phyloP scores from a whole-genome alignment of 2,113 vertebrate genomes.

The Pseudopipra pipra region DNA sequence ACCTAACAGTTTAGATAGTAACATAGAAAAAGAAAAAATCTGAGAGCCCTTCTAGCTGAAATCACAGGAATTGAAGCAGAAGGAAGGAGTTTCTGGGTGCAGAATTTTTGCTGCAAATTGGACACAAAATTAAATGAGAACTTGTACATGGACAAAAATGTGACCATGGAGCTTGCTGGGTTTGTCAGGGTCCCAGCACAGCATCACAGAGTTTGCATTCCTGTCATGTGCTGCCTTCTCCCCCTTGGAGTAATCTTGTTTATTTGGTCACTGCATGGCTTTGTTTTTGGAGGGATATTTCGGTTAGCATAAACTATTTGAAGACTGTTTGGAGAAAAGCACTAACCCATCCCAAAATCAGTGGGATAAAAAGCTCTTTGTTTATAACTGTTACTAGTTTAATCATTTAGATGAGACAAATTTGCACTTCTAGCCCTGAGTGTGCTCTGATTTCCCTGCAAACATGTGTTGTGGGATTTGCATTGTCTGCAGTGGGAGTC shows the following conservation, averaged over 20 bases:
- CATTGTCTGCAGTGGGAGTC: constrained; percentile 21
- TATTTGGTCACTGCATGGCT: neutral
- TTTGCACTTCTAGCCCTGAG: constrained; percentile 36
- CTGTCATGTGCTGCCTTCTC: neutral
- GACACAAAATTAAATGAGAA: neutral
- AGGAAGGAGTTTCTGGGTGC: neutral
- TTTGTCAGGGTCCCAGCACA: neutral
- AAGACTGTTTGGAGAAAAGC: constrained; percentile 40
- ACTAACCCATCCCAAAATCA: constrained; percentile 7
- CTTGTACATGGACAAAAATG: neutral
- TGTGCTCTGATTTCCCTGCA: constrained; percentile 32
- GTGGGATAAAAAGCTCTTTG: constrained; percentile 43
- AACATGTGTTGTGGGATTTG: constrained; percentile 27
- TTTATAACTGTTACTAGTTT: constrained; percentile 25
- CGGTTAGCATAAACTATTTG: constrained; percentile 22
- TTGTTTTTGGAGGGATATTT: constrained; percentile 14
- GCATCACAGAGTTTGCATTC: neutral
- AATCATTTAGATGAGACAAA: constrained; percentile 7
- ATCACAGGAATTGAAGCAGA: neutral
- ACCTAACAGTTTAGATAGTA: neutral
- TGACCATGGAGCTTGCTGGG: rapidly evolving
- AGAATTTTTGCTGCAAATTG: neutral
- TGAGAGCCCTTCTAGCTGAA: neutral
- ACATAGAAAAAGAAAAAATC: neutral
- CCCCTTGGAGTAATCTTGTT: neutral